phyloP scores from a whole-genome alignment of 2,888 invertebrate genomes.

The Uropetala carovei region DNA sequence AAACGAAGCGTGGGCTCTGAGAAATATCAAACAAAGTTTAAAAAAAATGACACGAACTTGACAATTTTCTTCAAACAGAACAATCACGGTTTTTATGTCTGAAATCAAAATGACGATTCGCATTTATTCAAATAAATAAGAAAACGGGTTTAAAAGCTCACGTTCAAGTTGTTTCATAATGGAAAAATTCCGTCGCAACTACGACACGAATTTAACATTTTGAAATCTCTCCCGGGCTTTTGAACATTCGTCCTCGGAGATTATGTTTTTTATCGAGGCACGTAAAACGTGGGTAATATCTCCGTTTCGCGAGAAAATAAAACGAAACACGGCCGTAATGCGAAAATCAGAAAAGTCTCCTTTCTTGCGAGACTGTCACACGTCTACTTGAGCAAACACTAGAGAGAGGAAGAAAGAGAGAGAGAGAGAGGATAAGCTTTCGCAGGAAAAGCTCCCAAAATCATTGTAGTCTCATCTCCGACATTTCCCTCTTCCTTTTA shows the following conservation, averaged over 20 bases:
- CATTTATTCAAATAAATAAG: too few relatives aligned
- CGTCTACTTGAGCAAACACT: not conserved
- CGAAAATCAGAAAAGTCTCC: not conserved
- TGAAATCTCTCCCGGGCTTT: too few relatives aligned
- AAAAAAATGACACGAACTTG: too few relatives aligned
- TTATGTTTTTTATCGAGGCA: not conserved
- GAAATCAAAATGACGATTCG: too few relatives aligned
- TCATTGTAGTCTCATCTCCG: constrained; percentile 33
- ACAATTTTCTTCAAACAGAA: too few relatives aligned
- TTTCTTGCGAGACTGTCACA: not conserved
- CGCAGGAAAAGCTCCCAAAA: constrained; percentile 26
- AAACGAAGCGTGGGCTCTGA: too few relatives aligned
- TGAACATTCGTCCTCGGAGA: too few relatives aligned
- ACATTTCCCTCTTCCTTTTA: constrained; percentile 1
- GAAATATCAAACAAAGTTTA: too few relatives aligned
- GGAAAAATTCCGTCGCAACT: not conserved
- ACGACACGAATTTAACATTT: not conserved
- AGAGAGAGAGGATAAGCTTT: not conserved
- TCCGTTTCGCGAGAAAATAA: not conserved
- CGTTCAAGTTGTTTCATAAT: too few relatives aligned
- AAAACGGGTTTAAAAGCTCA: too few relatives aligned
- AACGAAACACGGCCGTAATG: not conserved
- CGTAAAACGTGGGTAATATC: not conserved
- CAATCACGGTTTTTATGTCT: too few relatives aligned
- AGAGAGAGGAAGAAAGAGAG: too few relatives aligned